Evolutionary conservation across 2,797 vertebrate species (phyloP).

Genomic region (Denticeps clupeoides): DNA sequence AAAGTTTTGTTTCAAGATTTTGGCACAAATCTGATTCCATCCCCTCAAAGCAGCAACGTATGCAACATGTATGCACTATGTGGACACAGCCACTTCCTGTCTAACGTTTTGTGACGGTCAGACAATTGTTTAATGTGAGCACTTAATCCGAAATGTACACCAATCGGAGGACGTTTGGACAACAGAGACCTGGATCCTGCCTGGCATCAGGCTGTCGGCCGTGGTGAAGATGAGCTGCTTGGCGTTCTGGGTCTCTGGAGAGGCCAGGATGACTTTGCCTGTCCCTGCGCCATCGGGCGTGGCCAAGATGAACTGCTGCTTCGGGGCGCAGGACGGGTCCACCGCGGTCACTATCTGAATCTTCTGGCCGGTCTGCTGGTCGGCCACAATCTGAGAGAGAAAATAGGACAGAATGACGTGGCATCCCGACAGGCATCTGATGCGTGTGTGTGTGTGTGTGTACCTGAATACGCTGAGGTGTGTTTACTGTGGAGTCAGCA

Average conservation of each 20-base stretch:
- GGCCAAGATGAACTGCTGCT: conserved; percentile 88
- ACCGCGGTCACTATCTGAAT: conserved; percentile 93
- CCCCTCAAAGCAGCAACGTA: too few relatives aligned
- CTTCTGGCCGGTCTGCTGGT: conserved; percentile 93
- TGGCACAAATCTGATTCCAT: too few relatives aligned
- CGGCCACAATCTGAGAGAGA: conserved; percentile 83
- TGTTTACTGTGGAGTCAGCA: conserved; percentile 69
- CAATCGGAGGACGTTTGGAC: too few relatives aligned
- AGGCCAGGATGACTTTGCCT: conserved; percentile 88
- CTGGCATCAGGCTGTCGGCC: conserved; percentile 82
- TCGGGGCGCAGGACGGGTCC: conserved; percentile 76
- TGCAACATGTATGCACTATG: too few relatives aligned
- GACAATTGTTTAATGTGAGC: too few relatives aligned
- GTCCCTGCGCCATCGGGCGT: conserved; percentile 80
- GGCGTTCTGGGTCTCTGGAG: conserved; percentile 74
- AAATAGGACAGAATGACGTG: not conserved
- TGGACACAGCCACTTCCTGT: too few relatives aligned
- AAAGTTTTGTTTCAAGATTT: too few relatives aligned
- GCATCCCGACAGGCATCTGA: too few relatives aligned
- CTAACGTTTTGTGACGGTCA: too few relatives aligned
- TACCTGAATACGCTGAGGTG: conserved; percentile 90
- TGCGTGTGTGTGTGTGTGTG: not conserved
- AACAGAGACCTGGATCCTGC: conserved; percentile 97
- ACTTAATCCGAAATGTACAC: too few relatives aligned
- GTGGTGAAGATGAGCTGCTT: conserved; percentile 95